These are phyloP conservation scores for Drosophila mercatorum DNA, from an alignment of 2,888 invertebrate species.

Conservation along the genomic window DNA sequence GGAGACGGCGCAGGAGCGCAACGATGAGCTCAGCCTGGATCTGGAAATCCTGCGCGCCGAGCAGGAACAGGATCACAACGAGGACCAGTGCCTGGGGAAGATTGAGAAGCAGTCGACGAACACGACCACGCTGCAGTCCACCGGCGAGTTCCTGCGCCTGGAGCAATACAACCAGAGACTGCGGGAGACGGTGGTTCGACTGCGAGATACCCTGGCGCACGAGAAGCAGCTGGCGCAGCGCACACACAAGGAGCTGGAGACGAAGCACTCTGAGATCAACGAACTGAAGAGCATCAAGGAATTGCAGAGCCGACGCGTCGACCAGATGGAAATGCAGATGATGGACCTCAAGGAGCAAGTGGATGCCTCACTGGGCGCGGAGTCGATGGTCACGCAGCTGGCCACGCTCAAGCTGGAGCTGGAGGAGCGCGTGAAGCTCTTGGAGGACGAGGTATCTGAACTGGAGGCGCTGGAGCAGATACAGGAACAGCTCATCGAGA, in stretches of 20 bases:
- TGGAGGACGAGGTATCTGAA: constrained; percentile 96
- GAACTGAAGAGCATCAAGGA: constrained; percentile 94
- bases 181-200: constrained; percentile 95
- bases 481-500: constrained; percentile 98
- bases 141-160: constrained; percentile 89
- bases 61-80: constrained; percentile 86
- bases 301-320: constrained; percentile 90
- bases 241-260: constrained; percentile 95
- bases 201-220: constrained; percentile 96
- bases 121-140: constrained; percentile 82
- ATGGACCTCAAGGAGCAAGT: constrained; percentile 97
- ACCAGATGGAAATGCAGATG: constrained; percentile 94
- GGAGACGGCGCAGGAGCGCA: constrained; percentile 93
- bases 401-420: constrained; percentile 96
- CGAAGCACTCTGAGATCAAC: constrained; percentile 92
- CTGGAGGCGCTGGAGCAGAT: constrained; percentile 96
- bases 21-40: constrained; percentile 96
- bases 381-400: constrained; percentile 98
- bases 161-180: constrained; percentile 97
- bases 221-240: constrained; percentile 97
- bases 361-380: constrained; percentile 98
- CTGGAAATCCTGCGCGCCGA: constrained; percentile 92
- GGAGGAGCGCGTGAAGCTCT: constrained; percentile 94
- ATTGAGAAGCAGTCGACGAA: constrained; percentile 54
- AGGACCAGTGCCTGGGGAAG: constrained; percentile 47